A percentile compares a stretch with the other conserved stretches of the same genome.
These are phyloP conservation scores for Patella vulgata DNA, from an alignment of 1,140 invertebrate genomes.

Conservation along the genomic window DNA sequence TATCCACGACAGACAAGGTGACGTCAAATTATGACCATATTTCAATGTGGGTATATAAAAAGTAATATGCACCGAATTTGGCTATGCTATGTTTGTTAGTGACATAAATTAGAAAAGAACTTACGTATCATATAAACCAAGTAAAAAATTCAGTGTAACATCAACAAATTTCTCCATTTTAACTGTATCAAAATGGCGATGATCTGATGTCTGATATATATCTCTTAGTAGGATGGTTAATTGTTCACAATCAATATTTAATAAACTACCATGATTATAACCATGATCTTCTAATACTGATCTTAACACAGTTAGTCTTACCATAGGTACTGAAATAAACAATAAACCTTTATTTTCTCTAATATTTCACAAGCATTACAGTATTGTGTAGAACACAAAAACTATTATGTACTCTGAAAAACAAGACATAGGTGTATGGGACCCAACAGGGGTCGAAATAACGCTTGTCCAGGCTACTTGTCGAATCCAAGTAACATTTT, in stretches of 20 bases:
- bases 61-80: no score
- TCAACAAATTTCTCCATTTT: conserved; percentile 48
- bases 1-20: no score
- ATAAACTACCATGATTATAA: conserved; percentile 72
- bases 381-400: neutral
- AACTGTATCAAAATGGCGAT: conserved; percentile 67
- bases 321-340: conserved; percentile 71
- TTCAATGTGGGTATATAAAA: no score
- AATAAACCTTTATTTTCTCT: neutral
- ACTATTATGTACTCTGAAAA: no score
- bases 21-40: no score
- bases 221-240: conserved; percentile 73
- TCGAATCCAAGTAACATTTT: no score
- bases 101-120: conserved; percentile 11
- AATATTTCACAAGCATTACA: neutral
- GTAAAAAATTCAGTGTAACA: conserved; percentile 45
- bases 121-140: conserved; percentile 53
- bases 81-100: no score
- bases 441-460: no score
- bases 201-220: conserved; percentile 74
- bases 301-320: conserved; percentile 69
- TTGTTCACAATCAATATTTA: conserved; percentile 72
- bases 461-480: no score
- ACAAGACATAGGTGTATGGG: no score
- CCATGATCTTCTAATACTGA: conserved; percentile 74